Evolutionary conservation across 2,888 invertebrate species (phyloP).

Genomic region (Zygaena filipendulae): DNA sequence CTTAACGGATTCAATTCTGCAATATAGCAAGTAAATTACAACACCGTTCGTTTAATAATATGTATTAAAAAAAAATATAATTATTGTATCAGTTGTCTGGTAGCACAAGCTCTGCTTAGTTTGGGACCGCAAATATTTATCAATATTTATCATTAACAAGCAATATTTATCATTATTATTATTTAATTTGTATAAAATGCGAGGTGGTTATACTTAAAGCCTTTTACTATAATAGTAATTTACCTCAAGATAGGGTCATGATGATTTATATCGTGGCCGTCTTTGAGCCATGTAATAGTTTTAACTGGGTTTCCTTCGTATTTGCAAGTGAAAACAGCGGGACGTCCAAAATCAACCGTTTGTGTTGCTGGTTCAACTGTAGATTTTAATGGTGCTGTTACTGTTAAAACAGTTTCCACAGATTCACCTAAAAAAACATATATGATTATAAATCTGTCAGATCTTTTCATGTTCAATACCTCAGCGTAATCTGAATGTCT

Average conservation of each 20-base stretch:
- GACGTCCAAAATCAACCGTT: constrained; percentile 93
- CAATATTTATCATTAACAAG: no score
- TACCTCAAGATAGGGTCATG: constrained; percentile 80
- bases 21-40: constrained; percentile 16
- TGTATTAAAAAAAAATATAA: no score
- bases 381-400: constrained; percentile 90
- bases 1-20: constrained; percentile 87
- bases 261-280: constrained; percentile 87
- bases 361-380: constrained; percentile 91
- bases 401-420: constrained; percentile 91
- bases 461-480: no score
- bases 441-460: constrained; percentile 5
- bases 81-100: no score
- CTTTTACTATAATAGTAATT: no score
- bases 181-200: no score
- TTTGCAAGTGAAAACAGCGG: constrained; percentile 92
- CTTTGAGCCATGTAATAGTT: constrained; percentile 92
- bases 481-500: no score
- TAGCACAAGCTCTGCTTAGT: no score
- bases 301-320: constrained; percentile 92
- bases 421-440: constrained; percentile 79
- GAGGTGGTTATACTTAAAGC: no score
- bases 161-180: no score
- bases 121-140: no score
- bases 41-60: no score